Percentiles rank a stretch among this genome's conserved stretches.
These are phyloP conservation scores for Labrus mixtus DNA, from an alignment of 2,113 vertebrate species.

Conservation along the genomic window DNA sequence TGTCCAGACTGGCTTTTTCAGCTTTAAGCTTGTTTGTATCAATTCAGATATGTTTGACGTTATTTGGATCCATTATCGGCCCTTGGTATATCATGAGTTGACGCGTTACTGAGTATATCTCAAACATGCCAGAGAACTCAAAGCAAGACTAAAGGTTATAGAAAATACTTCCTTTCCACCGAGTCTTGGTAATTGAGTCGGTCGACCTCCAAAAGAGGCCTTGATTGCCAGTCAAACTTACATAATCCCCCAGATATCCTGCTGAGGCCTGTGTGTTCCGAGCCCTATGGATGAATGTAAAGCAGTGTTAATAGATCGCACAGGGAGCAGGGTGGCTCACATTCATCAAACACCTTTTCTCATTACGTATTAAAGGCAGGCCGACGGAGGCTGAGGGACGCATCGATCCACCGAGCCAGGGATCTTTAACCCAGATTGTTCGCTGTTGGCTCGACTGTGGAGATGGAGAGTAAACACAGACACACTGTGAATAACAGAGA, in stretches of 20 bases:
- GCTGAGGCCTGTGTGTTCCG: constrained; percentile 1
- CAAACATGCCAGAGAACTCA: not conserved
- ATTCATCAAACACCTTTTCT: constrained; percentile 73
- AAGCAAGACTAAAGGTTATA: not conserved
- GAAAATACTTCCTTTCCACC: not conserved
- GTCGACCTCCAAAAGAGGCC: not conserved
- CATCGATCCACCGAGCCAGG: constrained; percentile 55
- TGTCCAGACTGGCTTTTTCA: no score
- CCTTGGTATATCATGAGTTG: not conserved
- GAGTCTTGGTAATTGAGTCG: not conserved
- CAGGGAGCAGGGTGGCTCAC: constrained; percentile 57
- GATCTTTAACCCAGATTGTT: constrained; percentile 76
- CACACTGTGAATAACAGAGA: constrained; percentile 4
- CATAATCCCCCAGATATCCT: constrained; percentile 35
- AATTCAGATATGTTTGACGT: no score
- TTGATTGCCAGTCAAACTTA: constrained; percentile 11
- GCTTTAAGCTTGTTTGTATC: no score
- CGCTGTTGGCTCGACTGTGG: constrained; percentile 39
- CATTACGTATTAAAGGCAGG: constrained; percentile 75
- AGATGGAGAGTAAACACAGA: constrained; percentile 20
- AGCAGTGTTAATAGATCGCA: constrained; percentile 69
- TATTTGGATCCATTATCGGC: not conserved
- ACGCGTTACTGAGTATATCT: no score
- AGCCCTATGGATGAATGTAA: constrained; percentile 61
- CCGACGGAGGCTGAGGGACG: constrained; percentile 46